Base-by-base conservation (phyloP, 2,888 invertebrate genomes). In the Orthosia gothica region DNA sequence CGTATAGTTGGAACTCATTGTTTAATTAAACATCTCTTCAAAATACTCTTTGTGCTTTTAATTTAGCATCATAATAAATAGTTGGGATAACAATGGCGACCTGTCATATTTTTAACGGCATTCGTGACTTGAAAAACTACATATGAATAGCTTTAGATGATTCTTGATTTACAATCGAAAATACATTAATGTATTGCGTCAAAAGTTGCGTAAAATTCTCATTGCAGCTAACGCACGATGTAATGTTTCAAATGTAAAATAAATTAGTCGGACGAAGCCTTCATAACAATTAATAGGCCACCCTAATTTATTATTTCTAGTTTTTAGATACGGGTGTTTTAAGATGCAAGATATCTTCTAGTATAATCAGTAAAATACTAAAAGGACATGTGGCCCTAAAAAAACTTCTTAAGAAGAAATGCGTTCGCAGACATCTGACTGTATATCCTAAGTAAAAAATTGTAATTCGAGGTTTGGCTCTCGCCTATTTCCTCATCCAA, bases 11-110 rank as follows among this genome's bases (percentile, higher is more conserved):
- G 23, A 9, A 20, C 20, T 4, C 13, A 76, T 59, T 82, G 32
- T 76, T 69, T 59, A 81, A 76, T 81, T 64, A 82, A 74, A 64
- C 18, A 49, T 18, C 58, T 52, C 3, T 74, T 81, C 32, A 81
- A 45, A 57, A 18, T 13, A 3, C 18, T 52, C 15, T 18, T 12
- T 3, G 18, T 45, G 13, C 16, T 47, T 71, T 59, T 40, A 76
- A 70, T 49, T 63, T 23, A 67, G 12, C 0, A 61, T 13, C 16
- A 16, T 3, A 52, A 47, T 20, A 47, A 52, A 64, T 49, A 69
- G 47, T 64, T 23, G 12, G 2, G 5, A 13, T 4, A 4, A 72
- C 20, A 79, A 69, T 52, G 16, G 26, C 20, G 47, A 9, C 55
- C 45, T 54, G 58, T 67, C 69, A 66, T 58, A 82, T 40, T 59